Evolutionary conservation across 2,113 vertebrate species (phyloP), one percentile per base, ranked within the genome.

Genomic region (Phylloscopus trochiloides): DNA sequence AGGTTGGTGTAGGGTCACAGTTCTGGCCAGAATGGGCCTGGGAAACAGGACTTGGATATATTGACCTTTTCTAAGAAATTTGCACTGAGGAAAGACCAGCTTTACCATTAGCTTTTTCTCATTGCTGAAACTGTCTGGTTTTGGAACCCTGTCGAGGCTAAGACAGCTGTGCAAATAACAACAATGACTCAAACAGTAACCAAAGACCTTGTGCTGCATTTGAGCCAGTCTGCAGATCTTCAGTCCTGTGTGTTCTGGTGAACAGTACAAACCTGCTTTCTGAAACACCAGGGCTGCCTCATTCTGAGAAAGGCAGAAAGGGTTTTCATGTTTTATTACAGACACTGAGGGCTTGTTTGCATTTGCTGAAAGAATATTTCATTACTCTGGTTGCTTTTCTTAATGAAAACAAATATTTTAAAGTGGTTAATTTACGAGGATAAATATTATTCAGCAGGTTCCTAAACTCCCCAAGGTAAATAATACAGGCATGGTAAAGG

Each of bases 401-500:
- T 85, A 88, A 80, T 78, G 75, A 94, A 97, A 97, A 91, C 91
- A 94, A 95, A 93, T 97, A 94, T 94, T 96, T 88, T 90, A 74
- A 92, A 95, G 73, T 96, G 82, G 91, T 84, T 91, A 88, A 97
- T 97, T 96, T 95, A 81, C 5, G 11, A 86, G 91, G 95, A 96
- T 90, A 92, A 79, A 48, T 94, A 94, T 84, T 90, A 74, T 96
- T 86, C 71, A 68, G 72, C 74, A 95, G 72, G 72, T 94, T 95
- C 65, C 93, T 87, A 68, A 61, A 72, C 59, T 96, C 92, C 88
- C 89, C 17, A 36, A 94, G 67, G 95, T 96, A 95, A 97, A 94
- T 95, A 98, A 94, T 55, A 77, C 32, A 92, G 92, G 89, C 79
- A 6, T 87, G 85, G 96, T 79, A 94, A 96, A 97, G 97, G 97